Percentiles rank a stretch among this genome's conserved stretches.
Conservation (phyloP, 64 coral and sea anemone species). For the Catalaphyllia jardinei region DNA sequence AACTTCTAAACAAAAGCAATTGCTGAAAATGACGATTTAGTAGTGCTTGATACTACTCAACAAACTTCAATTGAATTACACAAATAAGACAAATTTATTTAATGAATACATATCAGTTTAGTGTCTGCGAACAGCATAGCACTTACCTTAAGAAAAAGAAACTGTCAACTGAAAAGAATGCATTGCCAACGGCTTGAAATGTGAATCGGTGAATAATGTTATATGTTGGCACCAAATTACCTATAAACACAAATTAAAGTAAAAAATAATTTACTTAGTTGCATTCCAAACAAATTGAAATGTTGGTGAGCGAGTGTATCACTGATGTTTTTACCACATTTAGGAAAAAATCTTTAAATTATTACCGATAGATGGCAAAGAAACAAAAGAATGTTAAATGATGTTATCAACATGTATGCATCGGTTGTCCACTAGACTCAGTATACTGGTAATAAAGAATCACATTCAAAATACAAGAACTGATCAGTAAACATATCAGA, state of each 20-base stretch:
- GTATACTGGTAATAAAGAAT: too few relatives aligned
- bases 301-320: neutral
- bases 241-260: slow-evolving; percentile 38
- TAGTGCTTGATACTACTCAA: too few relatives aligned
- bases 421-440: too few relatives aligned
- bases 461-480: too few relatives aligned
- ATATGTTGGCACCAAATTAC: neutral
- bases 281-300: neutral
- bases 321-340: neutral
- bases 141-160: slow-evolving; percentile 88
- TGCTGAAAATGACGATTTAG: too few relatives aligned
- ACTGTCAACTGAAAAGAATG: slow-evolving; percentile 70
- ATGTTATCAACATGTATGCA: too few relatives aligned
- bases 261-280: too few relatives aligned
- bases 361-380: neutral
- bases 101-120: neutral
- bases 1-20: too few relatives aligned
- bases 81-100: too few relatives aligned
- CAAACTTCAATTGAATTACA: too few relatives aligned
- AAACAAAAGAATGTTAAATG: too few relatives aligned
- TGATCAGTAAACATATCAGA: too few relatives aligned
- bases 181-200: slow-evolving; percentile 66
- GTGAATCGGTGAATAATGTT: slow-evolving; percentile 41
- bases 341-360: neutral
- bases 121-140: neutral